Percentiles rank a stretch among this genome's conserved stretches.
These are phyloP conservation scores for Limnodromus scolopaceus DNA, from an alignment of 2,797 vertebrate genomes.

Conservation along the genomic window DNA sequence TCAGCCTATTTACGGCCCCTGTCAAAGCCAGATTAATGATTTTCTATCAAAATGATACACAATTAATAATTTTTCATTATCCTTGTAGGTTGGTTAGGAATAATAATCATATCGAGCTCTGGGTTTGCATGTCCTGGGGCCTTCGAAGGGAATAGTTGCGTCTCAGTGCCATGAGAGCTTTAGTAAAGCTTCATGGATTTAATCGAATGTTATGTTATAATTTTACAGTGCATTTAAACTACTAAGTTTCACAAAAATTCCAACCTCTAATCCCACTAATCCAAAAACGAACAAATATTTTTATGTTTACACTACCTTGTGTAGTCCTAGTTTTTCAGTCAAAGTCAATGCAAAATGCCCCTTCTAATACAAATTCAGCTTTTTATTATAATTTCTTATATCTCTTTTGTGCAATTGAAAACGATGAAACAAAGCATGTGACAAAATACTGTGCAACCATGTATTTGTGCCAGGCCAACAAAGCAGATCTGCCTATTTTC, in stretches of 20 bases:
- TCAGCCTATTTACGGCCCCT: slow-evolving; percentile 53
- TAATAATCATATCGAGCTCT: neutral
- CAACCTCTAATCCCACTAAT: slow-evolving; percentile 27
- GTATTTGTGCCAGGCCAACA: neutral
- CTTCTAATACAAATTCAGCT: neutral
- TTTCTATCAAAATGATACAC: slow-evolving; percentile 10
- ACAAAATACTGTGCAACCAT: neutral
- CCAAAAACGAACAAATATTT: neutral
- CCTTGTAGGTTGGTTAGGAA: neutral
- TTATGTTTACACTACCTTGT: neutral
- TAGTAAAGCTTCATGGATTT: slow-evolving; percentile 30
- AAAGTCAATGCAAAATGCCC: neutral
- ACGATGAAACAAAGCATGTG: neutral
- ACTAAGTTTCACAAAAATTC: slow-evolving; percentile 16
- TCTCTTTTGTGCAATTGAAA: neutral
- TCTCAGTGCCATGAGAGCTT: neutral
- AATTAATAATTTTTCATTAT: slow-evolving; percentile 41
- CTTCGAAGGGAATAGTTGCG: neutral
- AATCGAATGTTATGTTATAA: neutral
- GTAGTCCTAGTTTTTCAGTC: neutral
- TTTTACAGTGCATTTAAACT: slow-evolving; percentile 27
- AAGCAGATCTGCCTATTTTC: neutral
- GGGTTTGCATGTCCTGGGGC: neutral
- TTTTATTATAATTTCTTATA: neutral
- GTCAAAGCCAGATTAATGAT: slow-evolving; percentile 44